Conservation (phyloP, 2,797 vertebrate species). For the Lateolabrax maculatus region DNA sequence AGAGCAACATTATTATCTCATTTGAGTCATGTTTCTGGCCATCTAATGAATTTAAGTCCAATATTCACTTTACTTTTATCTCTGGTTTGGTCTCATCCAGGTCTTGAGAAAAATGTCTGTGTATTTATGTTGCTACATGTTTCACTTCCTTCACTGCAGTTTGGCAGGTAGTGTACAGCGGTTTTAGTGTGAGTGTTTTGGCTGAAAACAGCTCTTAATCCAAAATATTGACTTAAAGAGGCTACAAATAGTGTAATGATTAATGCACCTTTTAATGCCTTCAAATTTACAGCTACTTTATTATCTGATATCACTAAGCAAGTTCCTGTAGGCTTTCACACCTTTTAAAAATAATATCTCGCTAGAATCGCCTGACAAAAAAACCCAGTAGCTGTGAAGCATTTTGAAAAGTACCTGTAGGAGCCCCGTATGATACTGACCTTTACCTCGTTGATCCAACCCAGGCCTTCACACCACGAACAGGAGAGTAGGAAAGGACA, state of each 20-base stretch:
- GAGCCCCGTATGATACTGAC: slow-evolving; percentile 51
- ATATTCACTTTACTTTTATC: neutral
- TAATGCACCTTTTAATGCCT: neutral
- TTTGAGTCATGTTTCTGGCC: neutral
- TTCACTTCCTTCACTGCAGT: neutral
- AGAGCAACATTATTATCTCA: neutral
- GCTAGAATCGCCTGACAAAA: neutral
- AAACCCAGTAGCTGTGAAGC: slow-evolving; percentile 3
- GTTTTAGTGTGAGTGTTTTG: neutral
- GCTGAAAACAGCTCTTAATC: slow-evolving; percentile 7
- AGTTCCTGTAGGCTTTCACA: neutral
- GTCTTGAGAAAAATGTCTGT: neutral
- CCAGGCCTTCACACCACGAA: slow-evolving; percentile 40
- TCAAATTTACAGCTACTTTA: neutral
- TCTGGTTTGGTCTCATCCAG: slow-evolving; percentile 23
- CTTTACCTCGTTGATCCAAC: slow-evolving; percentile 59
- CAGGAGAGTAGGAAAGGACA: slow-evolving; percentile 41
- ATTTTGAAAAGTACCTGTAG: slow-evolving; percentile 40
- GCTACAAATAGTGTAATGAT: neutral
- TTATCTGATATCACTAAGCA: neutral
- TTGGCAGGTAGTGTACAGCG: neutral
- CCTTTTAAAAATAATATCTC: slow-evolving; percentile 3
- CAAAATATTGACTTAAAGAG: slow-evolving; percentile 1
- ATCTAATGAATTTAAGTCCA: neutral
- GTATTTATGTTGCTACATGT: neutral